Base-by-base conservation (phyloP, 2,888 invertebrate species). In the Slavum lentiscoides region DNA sequence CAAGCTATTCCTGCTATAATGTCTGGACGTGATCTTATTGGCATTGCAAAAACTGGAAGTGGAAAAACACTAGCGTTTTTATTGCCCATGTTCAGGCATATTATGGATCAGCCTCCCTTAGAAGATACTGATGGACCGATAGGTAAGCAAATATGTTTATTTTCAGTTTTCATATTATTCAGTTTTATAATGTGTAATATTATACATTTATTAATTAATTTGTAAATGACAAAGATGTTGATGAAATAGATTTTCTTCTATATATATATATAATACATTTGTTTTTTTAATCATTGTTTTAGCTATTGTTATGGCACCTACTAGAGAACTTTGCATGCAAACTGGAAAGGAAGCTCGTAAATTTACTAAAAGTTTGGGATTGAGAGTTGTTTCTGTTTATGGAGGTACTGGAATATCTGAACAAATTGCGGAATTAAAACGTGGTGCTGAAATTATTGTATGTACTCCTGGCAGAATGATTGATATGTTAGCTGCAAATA, bases 391-490 rank as follows among this genome's bases (percentile, higher is more conserved):
- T 0, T 98, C 98, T 86, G 98, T 99, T 0, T 99, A 99, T 85
- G 99, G 99, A 19, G 99, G 99, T 6, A 98, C 98, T 0, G 98
- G 97, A 0, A 96, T 96, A 83, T 95, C 95, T 0, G 96, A 96
- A 86, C 94, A 95, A 82, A 85, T 85, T 19, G 98, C 98, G 0
- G 98, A 98, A 86, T 86, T 98, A 83, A 98, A 98, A 86, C 90
- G 98, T 62, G 98, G 98, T 6, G 95, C 97, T 0, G 98, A 98
- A 87, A 96, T 99, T 84, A 96, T 99, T 84, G 98, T 99, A 0
- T 99, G 99, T 85, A 99, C 99, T 0, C 99, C 99, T 0, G 99
- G 99, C 0, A 90, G 99, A 70, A 99, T 99, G 99, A 99, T 99
- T 83, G 99, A 99, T 87, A 98, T 99, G 98, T 87, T 99, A 84